Base-by-base conservation (phyloP, 2,888 invertebrate species). In the Andricus quercusramuli region DNA sequence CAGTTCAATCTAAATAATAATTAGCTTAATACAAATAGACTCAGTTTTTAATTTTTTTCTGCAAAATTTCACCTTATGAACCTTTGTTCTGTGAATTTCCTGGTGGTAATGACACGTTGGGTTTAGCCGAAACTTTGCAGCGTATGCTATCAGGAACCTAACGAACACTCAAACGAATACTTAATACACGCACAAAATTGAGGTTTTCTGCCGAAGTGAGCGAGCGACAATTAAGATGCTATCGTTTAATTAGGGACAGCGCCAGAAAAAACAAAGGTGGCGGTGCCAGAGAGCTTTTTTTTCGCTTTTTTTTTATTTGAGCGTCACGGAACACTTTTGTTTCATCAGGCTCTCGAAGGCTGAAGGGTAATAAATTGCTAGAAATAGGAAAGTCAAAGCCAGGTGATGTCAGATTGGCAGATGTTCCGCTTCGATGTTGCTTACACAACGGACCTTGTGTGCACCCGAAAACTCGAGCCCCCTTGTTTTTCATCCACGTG, bases 391-490 rank as follows among this genome's bases (percentile, higher is more conserved):
- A 90, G 85, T 85, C 82, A 83, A 79, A 82, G 86, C 90, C 90
- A 91, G 91, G 91, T 91, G 91, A 90, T 89, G 87, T 84, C 82
- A 83, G 86, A 87, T 89, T 87, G 88, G 90, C 91, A 91, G 91
- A 91, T 91, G 91, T 91, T 91, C 87, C 81, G 80, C 78, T 80
- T 76, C 74, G 70, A 78, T 81, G 67, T 84, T 82, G 83, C 86
- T 87, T 86, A 84, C 84, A 83, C 86, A 86, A 88, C 83, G 82
- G 29, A 25, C 62, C 62, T 25, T 62, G 22, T 25, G 83, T 62
- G 13, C 6, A 84, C 82, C 83, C 82, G 79, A 80, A 80, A 85
- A 83, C 82, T 77, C 37, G 37, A 37, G 37, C 80, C 83, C 86
- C 85, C 82, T 85, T 84, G 65, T 80, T 80, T 79, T 81, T 77